Evolutionary conservation across 2,888 invertebrate species (phyloP), one percentile per base, ranked within the genome.

Genomic region (Ormia ochracea): DNA sequence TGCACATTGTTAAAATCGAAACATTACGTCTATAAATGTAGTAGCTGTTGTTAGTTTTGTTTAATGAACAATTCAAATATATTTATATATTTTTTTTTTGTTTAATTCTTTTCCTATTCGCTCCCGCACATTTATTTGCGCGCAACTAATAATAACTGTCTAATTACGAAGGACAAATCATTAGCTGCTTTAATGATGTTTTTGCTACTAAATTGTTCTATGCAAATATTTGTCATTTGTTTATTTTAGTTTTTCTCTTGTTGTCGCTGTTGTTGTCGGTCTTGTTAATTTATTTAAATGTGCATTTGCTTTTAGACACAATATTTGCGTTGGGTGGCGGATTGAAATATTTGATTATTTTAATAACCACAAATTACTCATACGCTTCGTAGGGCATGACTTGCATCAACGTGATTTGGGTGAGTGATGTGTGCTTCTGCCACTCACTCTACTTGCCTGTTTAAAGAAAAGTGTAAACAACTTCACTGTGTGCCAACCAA

Each of bases 81-180:
- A 19, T 4, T 66, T 10, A 12, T 38, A 14, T 14, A 19, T 28
- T 41, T 50, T 4, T 14, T 54, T 28, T 31, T 48, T n/a, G n/a
- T 59, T 19, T n/a, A 12, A n/a, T 48, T 50, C 12, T 23, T 65
- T 65, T 50, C 6, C 33, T 17, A 12, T 26, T 28, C 12, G 7
- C 38, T 41, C 21, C 28, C 31, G 50, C 59, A 38, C 59, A 61
- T 52, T 61, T 72, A 50, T 52, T 72, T 72, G 52, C 52, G 50
- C 41, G 26, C 45, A 56, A 65, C 63, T 56, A 73, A 65, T n/a
- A n/a, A n/a, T 65, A 65, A 73, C 56, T 65, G 65, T 38, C 65
- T 56, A 63, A 73, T 59, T 61, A 63, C 56, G 28, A 19, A 19
- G 65, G 36, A 65, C 63, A 63, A 56, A 63, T 73, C 72, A 72